These are phyloP conservation scores for Cranoglanis bouderius DNA, from an alignment of 2,113 vertebrate species.

Conservation along the genomic window DNA sequence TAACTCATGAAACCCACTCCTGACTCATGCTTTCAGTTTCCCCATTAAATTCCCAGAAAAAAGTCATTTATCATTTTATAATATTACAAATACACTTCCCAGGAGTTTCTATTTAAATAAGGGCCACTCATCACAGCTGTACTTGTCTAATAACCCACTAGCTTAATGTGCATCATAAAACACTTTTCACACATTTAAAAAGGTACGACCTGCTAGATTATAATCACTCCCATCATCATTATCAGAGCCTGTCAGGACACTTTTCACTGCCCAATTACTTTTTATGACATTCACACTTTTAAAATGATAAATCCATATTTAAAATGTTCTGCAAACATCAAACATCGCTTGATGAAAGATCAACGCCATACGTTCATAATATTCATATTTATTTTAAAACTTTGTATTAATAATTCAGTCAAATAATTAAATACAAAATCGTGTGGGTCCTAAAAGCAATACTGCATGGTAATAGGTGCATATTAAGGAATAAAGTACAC, in stretches of 20 bases:
- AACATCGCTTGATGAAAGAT: neutral
- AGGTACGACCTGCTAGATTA: neutral
- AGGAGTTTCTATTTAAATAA: neutral
- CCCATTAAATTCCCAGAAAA: neutral
- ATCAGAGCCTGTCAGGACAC: neutral
- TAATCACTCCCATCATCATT: neutral
- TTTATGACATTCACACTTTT: neutral
- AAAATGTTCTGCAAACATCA: neutral
- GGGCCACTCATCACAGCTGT: neutral
- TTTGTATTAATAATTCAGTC: neutral
- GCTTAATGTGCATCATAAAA: constrained; percentile 2
- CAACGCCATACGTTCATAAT: neutral
- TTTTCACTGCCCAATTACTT: neutral
- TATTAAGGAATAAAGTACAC: neutral
- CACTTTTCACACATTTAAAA: neutral
- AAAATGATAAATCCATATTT: neutral
- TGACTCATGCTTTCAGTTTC: constrained; percentile 16
- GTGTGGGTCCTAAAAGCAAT: neutral
- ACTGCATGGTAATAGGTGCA: neutral
- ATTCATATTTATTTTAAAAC: no score
- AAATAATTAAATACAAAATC: neutral
- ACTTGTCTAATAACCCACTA: neutral
- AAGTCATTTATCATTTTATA: neutral
- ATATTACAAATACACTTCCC: neutral
- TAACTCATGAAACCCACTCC: neutral